Conservation (phyloP, 92 coral and sea anemone genomes). For the Paragorgia papillata region DNA sequence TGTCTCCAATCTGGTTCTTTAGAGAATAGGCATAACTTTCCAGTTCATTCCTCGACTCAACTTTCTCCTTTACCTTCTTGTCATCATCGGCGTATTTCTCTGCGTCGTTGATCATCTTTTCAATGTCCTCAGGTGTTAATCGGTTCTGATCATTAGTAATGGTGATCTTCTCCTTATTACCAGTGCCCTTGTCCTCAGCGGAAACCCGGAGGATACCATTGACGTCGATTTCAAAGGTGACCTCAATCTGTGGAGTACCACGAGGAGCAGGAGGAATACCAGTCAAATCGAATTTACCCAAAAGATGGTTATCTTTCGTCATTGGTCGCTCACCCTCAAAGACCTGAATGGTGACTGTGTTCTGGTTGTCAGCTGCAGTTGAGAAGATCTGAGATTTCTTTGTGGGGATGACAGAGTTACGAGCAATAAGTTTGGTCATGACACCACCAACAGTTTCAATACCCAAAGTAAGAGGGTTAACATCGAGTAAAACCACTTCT, state of each 20-base stretch:
- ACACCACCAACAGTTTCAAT: slow-evolving; percentile 99
- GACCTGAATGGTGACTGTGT: slow-evolving; percentile 98
- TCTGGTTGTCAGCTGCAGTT: slow-evolving; percentile 99
- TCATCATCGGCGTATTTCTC: slow-evolving; percentile 99
- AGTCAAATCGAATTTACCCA: slow-evolving; percentile 95
- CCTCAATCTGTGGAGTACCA: slow-evolving; percentile 98
- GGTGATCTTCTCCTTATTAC: slow-evolving; percentile 97
- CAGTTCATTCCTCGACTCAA: slow-evolving; percentile 90
- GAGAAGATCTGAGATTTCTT: slow-evolving; percentile 98
- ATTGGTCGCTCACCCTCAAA: slow-evolving; percentile 97
- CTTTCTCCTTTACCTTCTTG: slow-evolving; percentile 89
- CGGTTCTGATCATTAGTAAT: slow-evolving; percentile 98
- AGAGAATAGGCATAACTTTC: slow-evolving; percentile 96
- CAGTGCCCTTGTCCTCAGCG: slow-evolving; percentile 99
- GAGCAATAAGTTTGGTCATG: slow-evolving; percentile 92
- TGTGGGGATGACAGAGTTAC: slow-evolving; percentile 98
- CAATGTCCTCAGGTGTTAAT: slow-evolving; percentile 95
- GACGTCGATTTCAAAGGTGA: slow-evolving; percentile 95
- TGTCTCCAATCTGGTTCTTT: slow-evolving; percentile 97
- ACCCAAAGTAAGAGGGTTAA: slow-evolving; percentile 95
- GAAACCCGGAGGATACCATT: slow-evolving; percentile 98
- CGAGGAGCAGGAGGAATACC: slow-evolving; percentile 99
- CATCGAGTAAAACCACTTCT: slow-evolving; percentile 94
- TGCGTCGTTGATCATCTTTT: slow-evolving; percentile 97
- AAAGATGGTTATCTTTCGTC: slow-evolving; percentile 94